Evolutionary conservation across 2,113 vertebrate species (phyloP).

Genomic region (Anarrhichthys ocellatus): DNA sequence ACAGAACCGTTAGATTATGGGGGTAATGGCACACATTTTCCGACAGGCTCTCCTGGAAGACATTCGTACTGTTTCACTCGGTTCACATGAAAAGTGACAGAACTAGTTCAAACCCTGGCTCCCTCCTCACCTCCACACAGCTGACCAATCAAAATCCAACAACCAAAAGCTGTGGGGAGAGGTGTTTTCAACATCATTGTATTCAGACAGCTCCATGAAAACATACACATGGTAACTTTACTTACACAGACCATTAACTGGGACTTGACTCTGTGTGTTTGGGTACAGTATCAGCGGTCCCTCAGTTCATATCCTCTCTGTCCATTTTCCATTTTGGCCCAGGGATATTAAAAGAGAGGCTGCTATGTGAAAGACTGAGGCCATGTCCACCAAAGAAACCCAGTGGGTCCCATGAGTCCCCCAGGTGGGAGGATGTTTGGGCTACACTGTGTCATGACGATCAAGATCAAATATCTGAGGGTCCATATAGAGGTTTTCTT

Average conservation of each 20-base stretch:
- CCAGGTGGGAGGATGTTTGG: conserved; percentile 5
- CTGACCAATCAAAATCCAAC: background rate
- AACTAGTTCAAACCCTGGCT: background rate
- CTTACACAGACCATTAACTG: background rate
- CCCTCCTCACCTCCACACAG: background rate
- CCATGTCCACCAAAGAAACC: background rate
- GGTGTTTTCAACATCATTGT: too few species aligned
- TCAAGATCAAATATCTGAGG: background rate
- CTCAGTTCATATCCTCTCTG: background rate
- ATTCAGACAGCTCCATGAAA: background rate
- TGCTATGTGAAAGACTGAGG: background rate
- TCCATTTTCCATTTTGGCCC: conserved; percentile 2
- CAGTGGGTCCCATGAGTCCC: background rate
- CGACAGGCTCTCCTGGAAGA: background rate
- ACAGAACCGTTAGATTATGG: background rate
- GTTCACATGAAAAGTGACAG: background rate
- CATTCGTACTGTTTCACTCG: background rate
- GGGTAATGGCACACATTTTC: background rate
- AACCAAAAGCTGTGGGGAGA: too few species aligned
- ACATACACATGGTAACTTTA: background rate
- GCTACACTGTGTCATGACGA: background rate
- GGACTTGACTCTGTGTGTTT: background rate
- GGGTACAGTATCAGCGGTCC: background rate
- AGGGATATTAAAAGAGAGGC: conserved; percentile 7
- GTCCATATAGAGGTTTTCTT: too few species aligned